A percentile compares a stretch with the other conserved stretches of the same genome.
Conservation (phyloP, 1,140 invertebrate genomes). For the Zaprionus inermis region DNA sequence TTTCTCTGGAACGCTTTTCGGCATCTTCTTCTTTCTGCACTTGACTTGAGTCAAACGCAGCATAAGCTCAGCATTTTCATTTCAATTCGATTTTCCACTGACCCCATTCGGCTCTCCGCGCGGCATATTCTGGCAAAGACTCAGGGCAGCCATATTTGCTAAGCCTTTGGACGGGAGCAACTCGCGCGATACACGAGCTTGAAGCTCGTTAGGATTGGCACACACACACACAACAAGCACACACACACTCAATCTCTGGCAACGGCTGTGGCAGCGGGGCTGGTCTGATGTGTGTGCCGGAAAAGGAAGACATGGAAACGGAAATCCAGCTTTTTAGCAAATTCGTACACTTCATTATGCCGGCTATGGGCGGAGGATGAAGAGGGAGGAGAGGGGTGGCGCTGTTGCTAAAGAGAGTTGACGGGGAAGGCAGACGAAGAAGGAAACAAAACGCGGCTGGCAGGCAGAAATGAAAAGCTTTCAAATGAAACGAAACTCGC, state of each 20-base stretch:
- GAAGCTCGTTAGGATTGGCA: background rate
- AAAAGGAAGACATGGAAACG: constrained; percentile 48
- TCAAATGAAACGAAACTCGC: constrained; percentile 65
- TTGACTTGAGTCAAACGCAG: background rate
- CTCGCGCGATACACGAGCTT: constrained; percentile 25
- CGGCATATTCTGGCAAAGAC: background rate
- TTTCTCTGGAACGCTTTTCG: background rate
- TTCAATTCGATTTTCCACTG: constrained; percentile 24
- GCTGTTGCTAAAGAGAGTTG: too few species aligned
- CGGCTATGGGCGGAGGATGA: background rate
- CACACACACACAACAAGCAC: background rate
- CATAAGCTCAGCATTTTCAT: constrained; percentile 15
- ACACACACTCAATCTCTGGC: constrained; percentile 11
- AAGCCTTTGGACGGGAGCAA: constrained; percentile 36
- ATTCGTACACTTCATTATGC: constrained; percentile 57
- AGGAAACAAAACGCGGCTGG: constrained; percentile 50
- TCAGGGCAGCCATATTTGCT: constrained; percentile 22
- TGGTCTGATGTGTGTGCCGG: constrained; percentile 23
- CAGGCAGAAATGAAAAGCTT: constrained; percentile 55
- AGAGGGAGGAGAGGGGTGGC: background rate
- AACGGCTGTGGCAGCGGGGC: too few species aligned
- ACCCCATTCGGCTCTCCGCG: constrained; percentile 35
- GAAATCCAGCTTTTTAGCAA: constrained; percentile 60
- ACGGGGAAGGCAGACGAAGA: background rate
- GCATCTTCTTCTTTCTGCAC: background rate